These are phyloP conservation scores for Syngnathus floridae DNA, from an alignment of 2,113 vertebrate genomes.

Conservation along the genomic window DNA sequence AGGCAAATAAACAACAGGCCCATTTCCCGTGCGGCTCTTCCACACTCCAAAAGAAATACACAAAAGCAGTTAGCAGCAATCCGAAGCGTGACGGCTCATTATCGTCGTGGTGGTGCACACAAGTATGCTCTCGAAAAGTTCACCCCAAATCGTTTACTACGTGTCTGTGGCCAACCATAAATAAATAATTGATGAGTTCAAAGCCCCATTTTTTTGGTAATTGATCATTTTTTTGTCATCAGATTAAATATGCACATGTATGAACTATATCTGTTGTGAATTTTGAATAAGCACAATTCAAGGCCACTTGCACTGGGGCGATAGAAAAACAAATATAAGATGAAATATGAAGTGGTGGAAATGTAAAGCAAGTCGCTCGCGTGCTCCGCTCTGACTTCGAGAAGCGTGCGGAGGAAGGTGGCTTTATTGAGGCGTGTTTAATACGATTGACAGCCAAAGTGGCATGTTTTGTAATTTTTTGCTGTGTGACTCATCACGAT, in stretches of 20 bases:
- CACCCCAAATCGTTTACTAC: background rate
- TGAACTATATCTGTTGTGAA: background rate
- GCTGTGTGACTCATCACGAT: background rate
- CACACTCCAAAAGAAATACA: constrained; percentile 54
- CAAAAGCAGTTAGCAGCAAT: constrained; percentile 47
- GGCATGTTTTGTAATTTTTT: background rate
- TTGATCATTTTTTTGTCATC: background rate
- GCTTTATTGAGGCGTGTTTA: background rate
- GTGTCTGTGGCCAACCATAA: background rate
- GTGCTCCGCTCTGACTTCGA: background rate
- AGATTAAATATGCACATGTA: background rate
- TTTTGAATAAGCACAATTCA: background rate
- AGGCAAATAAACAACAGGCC: constrained; percentile 46
- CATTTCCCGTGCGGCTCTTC: constrained; percentile 31
- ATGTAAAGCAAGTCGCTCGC: background rate
- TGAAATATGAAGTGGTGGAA: background rate
- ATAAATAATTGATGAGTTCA: background rate
- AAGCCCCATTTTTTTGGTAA: background rate
- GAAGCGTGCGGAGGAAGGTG: background rate
- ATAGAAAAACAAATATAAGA: background rate
- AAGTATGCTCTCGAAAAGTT: background rate
- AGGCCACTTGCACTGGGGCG: background rate
- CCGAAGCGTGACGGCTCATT: constrained; percentile 11
- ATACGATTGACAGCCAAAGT: background rate
- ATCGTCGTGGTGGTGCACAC: background rate